Conservation (phyloP, 2,797 vertebrate species). For the Anisognathus igniventris region DNA sequence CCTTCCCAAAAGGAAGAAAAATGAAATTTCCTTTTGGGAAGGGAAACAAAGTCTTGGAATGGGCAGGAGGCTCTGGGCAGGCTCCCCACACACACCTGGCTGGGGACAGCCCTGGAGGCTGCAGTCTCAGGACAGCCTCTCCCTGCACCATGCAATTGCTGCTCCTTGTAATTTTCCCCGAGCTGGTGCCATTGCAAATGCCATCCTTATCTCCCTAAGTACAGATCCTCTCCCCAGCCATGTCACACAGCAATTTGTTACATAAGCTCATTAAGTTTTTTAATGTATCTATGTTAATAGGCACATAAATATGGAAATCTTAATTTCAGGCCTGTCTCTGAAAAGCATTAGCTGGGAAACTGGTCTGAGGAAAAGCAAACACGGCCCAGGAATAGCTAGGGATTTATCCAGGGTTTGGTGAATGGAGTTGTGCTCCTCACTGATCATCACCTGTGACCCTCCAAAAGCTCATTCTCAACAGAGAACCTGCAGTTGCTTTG, state of each 20-base stretch:
- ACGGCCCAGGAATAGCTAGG: background rate
- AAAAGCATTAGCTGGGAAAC: conserved; percentile 28
- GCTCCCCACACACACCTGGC: background rate
- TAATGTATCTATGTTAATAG: conserved; percentile 38
- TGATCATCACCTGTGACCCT: background rate
- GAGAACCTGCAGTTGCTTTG: background rate
- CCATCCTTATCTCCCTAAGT: conserved; percentile 56
- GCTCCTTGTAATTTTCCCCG: conserved; percentile 55
- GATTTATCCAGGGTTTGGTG: background rate
- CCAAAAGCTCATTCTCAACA: background rate
- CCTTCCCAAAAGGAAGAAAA: no score
- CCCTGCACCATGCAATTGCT: conserved; percentile 19
- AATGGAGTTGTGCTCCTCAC: rapidly evolving
- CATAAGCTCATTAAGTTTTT: conserved; percentile 44
- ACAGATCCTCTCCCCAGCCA: conserved; percentile 28
- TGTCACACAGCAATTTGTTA: conserved; percentile 49
- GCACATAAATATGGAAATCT: conserved; percentile 42
- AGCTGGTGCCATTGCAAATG: conserved; percentile 68
- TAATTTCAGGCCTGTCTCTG: conserved; percentile 38
- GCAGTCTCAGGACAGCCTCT: conserved; percentile 1
- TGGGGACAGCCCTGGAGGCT: conserved; percentile 3
- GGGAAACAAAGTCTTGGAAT: no score
- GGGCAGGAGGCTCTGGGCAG: background rate
- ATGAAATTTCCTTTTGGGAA: no score
- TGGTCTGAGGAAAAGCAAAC: conserved; percentile 37